phyloP scores from a whole-genome alignment of 2,888 invertebrate species.

The Lycocerus yunnanus region DNA sequence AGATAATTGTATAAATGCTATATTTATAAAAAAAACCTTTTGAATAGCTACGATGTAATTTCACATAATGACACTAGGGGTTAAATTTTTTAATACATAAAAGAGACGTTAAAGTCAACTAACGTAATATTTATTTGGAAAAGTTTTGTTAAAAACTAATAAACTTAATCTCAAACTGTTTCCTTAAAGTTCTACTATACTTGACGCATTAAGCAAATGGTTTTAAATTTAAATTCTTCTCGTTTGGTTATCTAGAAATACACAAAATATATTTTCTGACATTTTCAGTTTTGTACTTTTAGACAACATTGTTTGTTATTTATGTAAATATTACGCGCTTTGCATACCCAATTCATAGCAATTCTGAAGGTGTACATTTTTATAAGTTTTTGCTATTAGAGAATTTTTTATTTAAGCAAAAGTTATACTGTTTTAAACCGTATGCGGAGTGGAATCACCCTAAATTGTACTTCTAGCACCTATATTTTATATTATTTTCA shows the following conservation, averaged over 20 bases:
- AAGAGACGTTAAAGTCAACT: not conserved
- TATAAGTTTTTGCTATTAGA: not conserved
- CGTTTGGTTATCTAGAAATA: slow-evolving; percentile 14
- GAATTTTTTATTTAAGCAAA: not conserved
- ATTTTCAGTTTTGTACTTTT: slow-evolving; percentile 5
- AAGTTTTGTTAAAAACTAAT: slow-evolving; percentile 16
- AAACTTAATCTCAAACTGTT: slow-evolving; percentile 17
- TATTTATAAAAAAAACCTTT: not conserved
- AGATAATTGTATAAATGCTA: not conserved
- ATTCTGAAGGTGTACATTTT: not conserved
- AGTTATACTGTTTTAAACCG: not conserved
- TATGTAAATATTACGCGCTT: not conserved
- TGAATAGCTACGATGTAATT: not conserved
- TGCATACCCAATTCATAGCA: not conserved
- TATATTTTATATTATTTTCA: not conserved
- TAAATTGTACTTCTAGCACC: too few relatives aligned
- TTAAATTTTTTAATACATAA: not conserved
- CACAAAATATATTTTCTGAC: not conserved
- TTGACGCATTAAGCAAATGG: slow-evolving; percentile 19
- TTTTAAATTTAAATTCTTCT: slow-evolving; percentile 19
- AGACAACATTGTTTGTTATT: slow-evolving; percentile 4
- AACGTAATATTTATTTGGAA: not conserved
- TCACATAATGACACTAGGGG: not conserved
- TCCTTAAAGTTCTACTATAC: slow-evolving; percentile 12
- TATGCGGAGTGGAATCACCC: not conserved